A percentile compares a stretch with the other conserved stretches of the same genome.
These are phyloP conservation scores for Hirtodrosophila duncani DNA, from an alignment of 2,888 invertebrate genomes.

Conservation along the genomic window DNA sequence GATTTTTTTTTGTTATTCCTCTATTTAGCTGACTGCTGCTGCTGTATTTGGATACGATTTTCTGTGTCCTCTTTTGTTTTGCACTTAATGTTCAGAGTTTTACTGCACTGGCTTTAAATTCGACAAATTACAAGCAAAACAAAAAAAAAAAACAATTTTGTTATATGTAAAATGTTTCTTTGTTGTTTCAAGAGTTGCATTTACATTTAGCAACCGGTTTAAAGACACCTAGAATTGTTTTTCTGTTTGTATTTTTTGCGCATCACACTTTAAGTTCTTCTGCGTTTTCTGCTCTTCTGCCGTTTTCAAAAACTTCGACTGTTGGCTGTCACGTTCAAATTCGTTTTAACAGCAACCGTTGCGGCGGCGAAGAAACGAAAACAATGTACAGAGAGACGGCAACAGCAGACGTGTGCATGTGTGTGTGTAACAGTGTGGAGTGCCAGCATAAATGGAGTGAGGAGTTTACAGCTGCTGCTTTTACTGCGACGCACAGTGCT, in stretches of 20 bases:
- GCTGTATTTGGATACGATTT: slow-evolving; percentile 11
- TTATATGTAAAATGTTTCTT: slow-evolving; percentile 47
- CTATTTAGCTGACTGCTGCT: too few species aligned
- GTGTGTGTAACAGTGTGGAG: neutral
- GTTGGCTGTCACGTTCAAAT: slow-evolving; percentile 63
- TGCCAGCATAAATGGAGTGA: neutral
- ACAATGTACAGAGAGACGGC: slow-evolving; percentile 22
- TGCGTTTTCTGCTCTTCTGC: slow-evolving; percentile 16
- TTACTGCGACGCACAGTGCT: too few species aligned
- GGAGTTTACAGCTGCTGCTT: too few species aligned
- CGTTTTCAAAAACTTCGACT: slow-evolving; percentile 44
- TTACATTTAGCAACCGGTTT: slow-evolving; percentile 58
- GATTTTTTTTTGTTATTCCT: slow-evolving; percentile 2
- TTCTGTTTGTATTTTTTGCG: slow-evolving; percentile 32
- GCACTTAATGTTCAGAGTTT: slow-evolving; percentile 15
- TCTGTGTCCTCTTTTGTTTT: slow-evolving; percentile 10
- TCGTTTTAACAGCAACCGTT: slow-evolving; percentile 52
- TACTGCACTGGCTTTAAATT: slow-evolving; percentile 12
- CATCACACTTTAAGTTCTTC: slow-evolving; percentile 37
- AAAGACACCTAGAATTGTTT: slow-evolving; percentile 35
- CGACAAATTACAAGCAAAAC: slow-evolving; percentile 35
- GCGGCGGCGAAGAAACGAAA: slow-evolving; percentile 47
- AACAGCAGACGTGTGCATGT: slow-evolving; percentile 5
- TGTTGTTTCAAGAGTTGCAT: slow-evolving; percentile 31
- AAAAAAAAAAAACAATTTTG: slow-evolving; percentile 25